phyloP scores from a whole-genome alignment of 2,888 invertebrate genomes.

The Drosophila paramelanica region DNA sequence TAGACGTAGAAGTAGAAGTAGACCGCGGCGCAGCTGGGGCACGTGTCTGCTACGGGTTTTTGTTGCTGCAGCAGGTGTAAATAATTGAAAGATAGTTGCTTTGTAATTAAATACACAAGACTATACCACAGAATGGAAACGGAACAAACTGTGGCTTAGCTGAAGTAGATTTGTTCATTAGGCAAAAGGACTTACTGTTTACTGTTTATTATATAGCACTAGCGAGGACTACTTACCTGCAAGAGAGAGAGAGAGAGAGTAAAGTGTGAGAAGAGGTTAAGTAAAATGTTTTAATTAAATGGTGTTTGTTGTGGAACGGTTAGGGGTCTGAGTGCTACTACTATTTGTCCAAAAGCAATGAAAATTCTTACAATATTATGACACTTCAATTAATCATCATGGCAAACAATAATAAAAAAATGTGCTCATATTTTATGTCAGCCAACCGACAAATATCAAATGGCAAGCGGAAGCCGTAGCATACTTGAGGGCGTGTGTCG shows the following conservation, averaged over 20 bases:
- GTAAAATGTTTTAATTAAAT: constrained; percentile 72
- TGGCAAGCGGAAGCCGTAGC: constrained; percentile 68
- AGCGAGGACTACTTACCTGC: constrained; percentile 69
- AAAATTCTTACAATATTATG: constrained; percentile 73
- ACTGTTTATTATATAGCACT: constrained; percentile 27
- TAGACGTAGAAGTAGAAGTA: constrained; percentile 4
- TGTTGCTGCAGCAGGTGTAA: constrained; percentile 72
- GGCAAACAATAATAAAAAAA: constrained; percentile 71
- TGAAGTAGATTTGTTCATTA: constrained; percentile 62
- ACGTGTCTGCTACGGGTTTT: constrained; percentile 48
- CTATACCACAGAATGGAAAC: constrained; percentile 26
- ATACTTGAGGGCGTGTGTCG: constrained; percentile 75
- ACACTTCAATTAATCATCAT: constrained; percentile 81
- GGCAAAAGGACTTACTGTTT: constrained; percentile 59
- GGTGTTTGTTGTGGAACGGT: constrained; percentile 3
- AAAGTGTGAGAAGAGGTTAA: constrained; percentile 16
- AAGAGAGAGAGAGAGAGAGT: constrained; percentile 43
- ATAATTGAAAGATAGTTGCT: constrained; percentile 82
- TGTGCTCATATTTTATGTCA: constrained; percentile 56
- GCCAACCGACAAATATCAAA: constrained; percentile 63
- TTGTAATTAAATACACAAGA: constrained; percentile 76
- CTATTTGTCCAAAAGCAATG: constrained; percentile 43
- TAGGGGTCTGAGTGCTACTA: not conserved
- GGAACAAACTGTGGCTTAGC: constrained; percentile 41
- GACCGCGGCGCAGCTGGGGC: constrained; percentile 30